phyloP scores from a whole-genome alignment of 2,888 invertebrate genomes.

The Zygothrica quintamaculata region DNA sequence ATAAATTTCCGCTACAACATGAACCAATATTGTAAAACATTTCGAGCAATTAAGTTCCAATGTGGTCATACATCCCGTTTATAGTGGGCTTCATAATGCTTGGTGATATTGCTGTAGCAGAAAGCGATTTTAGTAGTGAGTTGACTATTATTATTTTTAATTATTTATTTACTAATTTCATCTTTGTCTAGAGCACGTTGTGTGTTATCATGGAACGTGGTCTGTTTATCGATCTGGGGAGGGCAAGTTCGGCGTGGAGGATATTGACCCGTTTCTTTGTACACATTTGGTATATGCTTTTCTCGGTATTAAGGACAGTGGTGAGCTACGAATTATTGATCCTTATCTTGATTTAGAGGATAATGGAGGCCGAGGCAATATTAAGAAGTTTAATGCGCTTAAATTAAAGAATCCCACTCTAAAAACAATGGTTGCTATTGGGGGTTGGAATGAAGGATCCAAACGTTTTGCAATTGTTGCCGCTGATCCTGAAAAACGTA shows the following conservation, averaged over 20 bases:
- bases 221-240: conserved; percentile 88
- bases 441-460: conserved; percentile 86
- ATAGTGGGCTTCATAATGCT: conserved; percentile 9
- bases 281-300: conserved; percentile 92
- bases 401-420: conserved; percentile 83
- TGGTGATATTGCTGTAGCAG: conserved; percentile 6
- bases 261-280: conserved; percentile 89
- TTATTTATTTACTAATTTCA: neutral
- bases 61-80: conserved; percentile 20
- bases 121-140: conserved; percentile 29
- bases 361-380: conserved; percentile 85
- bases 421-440: conserved; percentile 84
- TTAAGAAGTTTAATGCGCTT: conserved; percentile 82
- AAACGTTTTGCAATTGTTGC: conserved; percentile 85
- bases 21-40: conserved; percentile 5
- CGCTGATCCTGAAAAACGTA: conserved; percentile 77
- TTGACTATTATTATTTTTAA: neutral
- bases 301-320: conserved; percentile 87
- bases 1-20: neutral
- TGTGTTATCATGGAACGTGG: conserved; percentile 93
- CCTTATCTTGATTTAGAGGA: conserved; percentile 88
- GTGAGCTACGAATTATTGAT: conserved; percentile 86
- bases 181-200: conserved; percentile 87
- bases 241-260: conserved; percentile 88
- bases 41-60: conserved; percentile 10